Evolutionary conservation across 2,888 invertebrate species (phyloP), one percentile per base, ranked within the genome.

Genomic region (Deilephila porcellus): DNA sequence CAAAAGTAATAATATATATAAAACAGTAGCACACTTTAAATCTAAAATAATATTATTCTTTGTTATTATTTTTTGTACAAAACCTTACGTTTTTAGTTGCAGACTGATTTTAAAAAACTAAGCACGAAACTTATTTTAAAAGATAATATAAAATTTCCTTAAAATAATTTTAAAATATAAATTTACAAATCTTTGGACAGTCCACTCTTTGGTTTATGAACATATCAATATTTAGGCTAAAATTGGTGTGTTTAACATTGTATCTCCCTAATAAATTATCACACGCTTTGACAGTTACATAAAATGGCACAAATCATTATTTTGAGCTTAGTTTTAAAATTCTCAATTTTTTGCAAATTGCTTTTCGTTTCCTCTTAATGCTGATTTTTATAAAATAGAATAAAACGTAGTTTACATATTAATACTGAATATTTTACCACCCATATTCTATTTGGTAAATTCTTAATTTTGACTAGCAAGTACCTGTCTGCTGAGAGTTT

Each of bases 401-500:
- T 83, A 82, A 84, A 80, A 82, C 78, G 81, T 84, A 86, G 83
- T 85, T 86, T 88, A 88, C 85, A 88, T 79, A 83, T 84, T 87
- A 88, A 88, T 90, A 88, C 87, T 90, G 90, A 85, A 79, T 87
- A 87, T 81, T 83, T 80, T 85, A 85, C 85, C 85, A 83, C 86
- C 87, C 80, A 78, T 81, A 72, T 71, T 75, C 74, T 74, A 70
- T 71, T 62, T 77, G 79, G 77, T 77, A 76, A 77, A 75, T 72
- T 74, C 75, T 70, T 74, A 75, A 75, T 75, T 74, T 77, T 73
- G 73, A 74, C 67, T 67, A 52, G 67, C 67, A 25, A 52, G 52
- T 20, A 67, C 25, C 25, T 67, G 25, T 52, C 25, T 45, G 37
- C 17, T 67, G n/a, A 52, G 29, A 4, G 1, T 29, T 25, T 60